A percentile compares a stretch with the other conserved stretches of the same genome.
These are phyloP conservation scores for Rhyzopertha dominica DNA, from an alignment of 1,140 invertebrate genomes.

Conservation along the genomic window DNA sequence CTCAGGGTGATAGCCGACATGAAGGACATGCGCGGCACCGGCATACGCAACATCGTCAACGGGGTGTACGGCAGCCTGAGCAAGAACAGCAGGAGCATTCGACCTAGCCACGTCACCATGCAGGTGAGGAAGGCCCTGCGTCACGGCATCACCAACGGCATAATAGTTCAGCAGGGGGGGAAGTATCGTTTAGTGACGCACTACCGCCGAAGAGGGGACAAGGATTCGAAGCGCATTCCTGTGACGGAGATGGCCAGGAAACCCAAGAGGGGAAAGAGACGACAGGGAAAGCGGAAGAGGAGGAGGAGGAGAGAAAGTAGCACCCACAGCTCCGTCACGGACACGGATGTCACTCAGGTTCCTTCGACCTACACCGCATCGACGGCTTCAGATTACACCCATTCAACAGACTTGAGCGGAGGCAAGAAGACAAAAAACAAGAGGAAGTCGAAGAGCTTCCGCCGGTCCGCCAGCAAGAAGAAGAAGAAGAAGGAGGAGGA, in stretches of 20 bases:
- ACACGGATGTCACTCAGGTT: slow-evolving; percentile 3
- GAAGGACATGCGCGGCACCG: slow-evolving; percentile 18
- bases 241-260: slow-evolving; percentile 1
- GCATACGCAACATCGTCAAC: slow-evolving; percentile 17
- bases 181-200: slow-evolving; percentile 20
- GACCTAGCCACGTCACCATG: slow-evolving; percentile 19
- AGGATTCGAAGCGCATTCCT: slow-evolving; percentile 6
- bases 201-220: slow-evolving; percentile 2
- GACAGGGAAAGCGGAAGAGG: slow-evolving; percentile 11
- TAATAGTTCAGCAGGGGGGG: slow-evolving; percentile 39
- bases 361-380: slow-evolving; percentile 1
- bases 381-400: too few species aligned
- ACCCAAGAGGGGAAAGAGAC: neutral
- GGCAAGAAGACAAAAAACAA: too few species aligned
- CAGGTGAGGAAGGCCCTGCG: slow-evolving; percentile 43
- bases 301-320: slow-evolving; percentile 18
- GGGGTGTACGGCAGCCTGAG: slow-evolving; percentile 15
- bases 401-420: too few species aligned
- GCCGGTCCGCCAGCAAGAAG: too few species aligned
- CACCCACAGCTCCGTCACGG: neutral
- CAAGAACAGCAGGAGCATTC: slow-evolving; percentile 5
- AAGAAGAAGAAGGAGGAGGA: too few species aligned
- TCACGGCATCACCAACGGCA: slow-evolving; percentile 40
- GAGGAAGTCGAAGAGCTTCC: too few species aligned
- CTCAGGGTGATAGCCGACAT: slow-evolving; percentile 21